Percentiles rank a stretch among this genome's conserved stretches.
Evolutionary conservation across 2,888 invertebrate genomes (phyloP).

Genomic region (Spisula solida): DNA sequence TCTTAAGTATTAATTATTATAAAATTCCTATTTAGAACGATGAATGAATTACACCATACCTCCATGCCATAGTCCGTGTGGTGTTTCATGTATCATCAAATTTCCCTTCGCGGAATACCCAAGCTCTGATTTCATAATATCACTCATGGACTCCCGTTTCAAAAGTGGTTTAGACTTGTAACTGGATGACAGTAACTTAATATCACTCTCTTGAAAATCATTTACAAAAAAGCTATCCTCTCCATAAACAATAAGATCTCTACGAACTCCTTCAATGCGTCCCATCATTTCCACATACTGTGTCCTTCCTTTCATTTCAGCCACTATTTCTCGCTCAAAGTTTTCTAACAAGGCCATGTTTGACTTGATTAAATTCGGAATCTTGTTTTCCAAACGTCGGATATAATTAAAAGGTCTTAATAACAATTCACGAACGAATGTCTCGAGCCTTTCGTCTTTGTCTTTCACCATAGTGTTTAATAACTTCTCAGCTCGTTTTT

Average conservation of each 20-base stretch:
- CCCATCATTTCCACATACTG: constrained; percentile 73
- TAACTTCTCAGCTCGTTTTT: constrained; percentile 66
- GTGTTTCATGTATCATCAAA: constrained; percentile 12
- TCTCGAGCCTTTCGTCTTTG: constrained; percentile 57
- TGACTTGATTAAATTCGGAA: constrained; percentile 75
- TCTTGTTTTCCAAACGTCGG: constrained; percentile 64
- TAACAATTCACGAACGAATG: constrained; percentile 68
- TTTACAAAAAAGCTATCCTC: constrained; percentile 71
- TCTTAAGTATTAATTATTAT: too few relatives aligned
- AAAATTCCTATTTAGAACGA: too few relatives aligned
- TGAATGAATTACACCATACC: constrained; percentile 36
- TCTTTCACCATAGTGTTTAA: constrained; percentile 60
- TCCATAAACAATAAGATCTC: constrained; percentile 71
- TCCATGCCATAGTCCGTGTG: constrained; percentile 62
- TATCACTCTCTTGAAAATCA: constrained; percentile 71
- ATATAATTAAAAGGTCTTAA: constrained; percentile 68
- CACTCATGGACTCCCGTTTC: constrained; percentile 41
- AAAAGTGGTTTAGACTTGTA: background rate
- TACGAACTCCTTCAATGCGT: constrained; percentile 72
- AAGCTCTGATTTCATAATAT: constrained; percentile 38
- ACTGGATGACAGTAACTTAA: constrained; percentile 42
- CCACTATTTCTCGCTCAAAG: constrained; percentile 70
- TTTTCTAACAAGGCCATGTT: constrained; percentile 76
- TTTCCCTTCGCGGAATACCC: background rate
- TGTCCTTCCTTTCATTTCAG: constrained; percentile 60